These are phyloP conservation scores for Alloscopus bannaensis DNA, from an alignment of 2,888 invertebrate genomes.

Conservation along the genomic window DNA sequence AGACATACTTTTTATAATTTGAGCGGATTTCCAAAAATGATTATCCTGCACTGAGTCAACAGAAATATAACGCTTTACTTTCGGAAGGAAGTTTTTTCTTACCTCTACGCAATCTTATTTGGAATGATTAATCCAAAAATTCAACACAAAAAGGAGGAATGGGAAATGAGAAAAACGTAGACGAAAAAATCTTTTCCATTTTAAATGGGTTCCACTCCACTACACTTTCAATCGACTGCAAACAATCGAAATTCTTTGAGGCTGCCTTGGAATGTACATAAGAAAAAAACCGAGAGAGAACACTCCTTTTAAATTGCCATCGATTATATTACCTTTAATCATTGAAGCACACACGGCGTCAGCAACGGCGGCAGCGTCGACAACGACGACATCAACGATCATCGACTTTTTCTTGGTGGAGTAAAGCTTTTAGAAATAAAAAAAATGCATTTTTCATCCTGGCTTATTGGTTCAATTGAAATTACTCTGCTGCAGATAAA, in stretches of 20 bases:
- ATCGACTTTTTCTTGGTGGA: not conserved
- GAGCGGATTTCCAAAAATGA: too few relatives aligned
- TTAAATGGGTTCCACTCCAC: constrained; percentile 11
- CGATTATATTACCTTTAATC: constrained; percentile 5
- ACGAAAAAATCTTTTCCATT: not conserved
- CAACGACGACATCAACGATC: not conserved
- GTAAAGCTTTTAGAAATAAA: not conserved
- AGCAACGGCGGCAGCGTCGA: not conserved
- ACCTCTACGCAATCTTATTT: too few relatives aligned
- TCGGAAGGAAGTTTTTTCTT: too few relatives aligned
- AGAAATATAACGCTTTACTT: too few relatives aligned
- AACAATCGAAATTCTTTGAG: too few relatives aligned
- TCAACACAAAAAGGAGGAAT: too few relatives aligned
- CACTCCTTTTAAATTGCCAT: constrained; percentile 1
- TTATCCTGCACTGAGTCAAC: too few relatives aligned
- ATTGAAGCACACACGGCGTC: not conserved
- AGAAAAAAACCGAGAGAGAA: not conserved
- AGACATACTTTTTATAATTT: too few relatives aligned
- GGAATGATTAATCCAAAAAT: too few relatives aligned
- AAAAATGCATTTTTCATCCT: not conserved
- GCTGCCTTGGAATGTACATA: not conserved
- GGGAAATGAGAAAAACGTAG: not conserved
- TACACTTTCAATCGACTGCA: not conserved
- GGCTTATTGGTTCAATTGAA: not conserved
- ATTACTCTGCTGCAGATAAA: not conserved